phyloP scores from a whole-genome alignment of 2,888 invertebrate genomes.

The Lordiphosa andalusiaca region DNA sequence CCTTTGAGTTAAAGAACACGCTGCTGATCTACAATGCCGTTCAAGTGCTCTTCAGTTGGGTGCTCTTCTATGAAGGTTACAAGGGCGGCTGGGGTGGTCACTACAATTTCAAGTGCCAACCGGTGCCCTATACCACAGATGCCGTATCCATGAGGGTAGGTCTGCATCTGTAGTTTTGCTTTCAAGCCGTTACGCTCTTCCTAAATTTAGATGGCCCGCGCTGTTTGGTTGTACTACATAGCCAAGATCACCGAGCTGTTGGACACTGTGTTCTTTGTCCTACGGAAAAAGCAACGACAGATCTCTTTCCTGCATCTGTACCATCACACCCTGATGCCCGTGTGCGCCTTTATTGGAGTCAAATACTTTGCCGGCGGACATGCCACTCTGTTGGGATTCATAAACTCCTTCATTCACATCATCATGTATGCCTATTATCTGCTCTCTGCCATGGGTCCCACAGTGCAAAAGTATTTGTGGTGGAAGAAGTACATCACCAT shows the following conservation, averaged over 20 bases:
- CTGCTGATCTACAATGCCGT: slow-evolving; percentile 92
- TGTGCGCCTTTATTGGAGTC: slow-evolving; percentile 85
- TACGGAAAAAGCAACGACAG: slow-evolving; percentile 90
- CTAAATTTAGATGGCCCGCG: slow-evolving; percentile 78
- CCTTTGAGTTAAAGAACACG: slow-evolving; percentile 89
- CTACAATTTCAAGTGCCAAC: slow-evolving; percentile 87
- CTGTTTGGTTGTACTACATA: slow-evolving; percentile 80
- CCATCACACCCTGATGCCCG: slow-evolving; percentile 89
- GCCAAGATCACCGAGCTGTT: slow-evolving; percentile 80
- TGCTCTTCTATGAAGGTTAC: slow-evolving; percentile 87
- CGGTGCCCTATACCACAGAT: slow-evolving; percentile 84
- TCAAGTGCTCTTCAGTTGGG: slow-evolving; percentile 91
- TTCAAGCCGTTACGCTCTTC: not conserved
- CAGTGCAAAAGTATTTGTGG: slow-evolving; percentile 94
- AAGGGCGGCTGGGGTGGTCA: slow-evolving; percentile 83
- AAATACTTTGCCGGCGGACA: slow-evolving; percentile 91
- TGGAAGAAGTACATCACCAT: slow-evolving; percentile 96
- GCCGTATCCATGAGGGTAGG: slow-evolving; percentile 83
- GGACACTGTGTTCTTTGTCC: slow-evolving; percentile 87
- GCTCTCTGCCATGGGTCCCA: slow-evolving; percentile 92
- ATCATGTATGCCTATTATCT: slow-evolving; percentile 96
- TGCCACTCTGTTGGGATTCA: slow-evolving; percentile 90
- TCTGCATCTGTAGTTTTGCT: too few relatives aligned
- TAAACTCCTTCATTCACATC: slow-evolving; percentile 94
- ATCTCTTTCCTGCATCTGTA: slow-evolving; percentile 92